phyloP scores from a whole-genome alignment of 2,888 invertebrate genomes.

The Lissocephala sabroskyi region DNA sequence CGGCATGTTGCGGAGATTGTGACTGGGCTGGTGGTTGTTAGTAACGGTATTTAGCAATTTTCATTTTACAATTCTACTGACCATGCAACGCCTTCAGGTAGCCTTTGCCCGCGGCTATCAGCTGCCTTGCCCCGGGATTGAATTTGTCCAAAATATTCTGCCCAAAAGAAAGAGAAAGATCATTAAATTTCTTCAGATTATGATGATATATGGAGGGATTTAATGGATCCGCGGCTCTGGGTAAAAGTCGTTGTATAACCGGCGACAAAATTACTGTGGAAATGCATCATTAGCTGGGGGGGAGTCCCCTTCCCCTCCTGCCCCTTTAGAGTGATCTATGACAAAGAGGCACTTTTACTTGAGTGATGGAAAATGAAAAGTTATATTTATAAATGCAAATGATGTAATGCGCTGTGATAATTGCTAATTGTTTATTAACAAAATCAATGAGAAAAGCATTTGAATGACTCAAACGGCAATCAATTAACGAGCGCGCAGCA shows the following conservation, averaged over 20 bases:
- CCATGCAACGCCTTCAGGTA: slow-evolving; percentile 95
- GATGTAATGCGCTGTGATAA: no score
- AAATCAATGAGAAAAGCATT: no score
- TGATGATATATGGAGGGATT: no score
- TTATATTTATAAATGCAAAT: no score
- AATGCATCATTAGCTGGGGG: slow-evolving; percentile 52
- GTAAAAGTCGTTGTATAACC: slow-evolving; percentile 51
- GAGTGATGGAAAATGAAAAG: no score
- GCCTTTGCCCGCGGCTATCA: slow-evolving; percentile 94
- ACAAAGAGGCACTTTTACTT: neutral
- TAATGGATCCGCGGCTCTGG: slow-evolving; percentile 38
- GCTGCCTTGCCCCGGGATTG: slow-evolving; percentile 93
- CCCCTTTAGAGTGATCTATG: neutral
- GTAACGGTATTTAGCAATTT: slow-evolving; percentile 4
- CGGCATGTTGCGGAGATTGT: slow-evolving; percentile 30
- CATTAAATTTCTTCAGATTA: slow-evolving; percentile 4
- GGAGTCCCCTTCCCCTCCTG: slow-evolving; percentile 18
- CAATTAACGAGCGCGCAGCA: slow-evolving; percentile 20
- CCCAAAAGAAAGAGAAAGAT: slow-evolving; percentile 49
- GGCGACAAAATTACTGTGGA: slow-evolving; percentile 26
- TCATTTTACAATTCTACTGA: slow-evolving; percentile 74
- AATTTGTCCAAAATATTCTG: slow-evolving; percentile 97
- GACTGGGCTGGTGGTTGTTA: slow-evolving; percentile 11
- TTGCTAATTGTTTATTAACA: no score
- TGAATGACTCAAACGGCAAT: slow-evolving; percentile 9